Evolutionary conservation across 2,113 vertebrate species (phyloP).

Genomic region (Clarias magur): DNA sequence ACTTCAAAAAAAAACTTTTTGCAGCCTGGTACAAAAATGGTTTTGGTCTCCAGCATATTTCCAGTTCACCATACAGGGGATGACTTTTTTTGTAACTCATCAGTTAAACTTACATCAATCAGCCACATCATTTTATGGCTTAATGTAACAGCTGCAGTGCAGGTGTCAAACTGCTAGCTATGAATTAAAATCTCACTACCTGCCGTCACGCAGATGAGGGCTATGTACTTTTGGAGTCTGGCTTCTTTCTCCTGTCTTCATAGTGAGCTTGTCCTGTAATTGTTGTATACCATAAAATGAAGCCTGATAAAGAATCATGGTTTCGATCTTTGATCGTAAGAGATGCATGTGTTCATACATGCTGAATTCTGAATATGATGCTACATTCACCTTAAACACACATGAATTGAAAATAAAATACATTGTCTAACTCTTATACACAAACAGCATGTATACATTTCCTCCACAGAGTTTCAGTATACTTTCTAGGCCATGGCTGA

Average conservation of each 20-base stretch:
- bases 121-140: no score
- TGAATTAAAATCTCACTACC: background rate
- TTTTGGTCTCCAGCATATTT: no score
- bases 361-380: constrained; percentile 17
- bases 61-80: no score
- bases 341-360: background rate
- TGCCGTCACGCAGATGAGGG: no score
- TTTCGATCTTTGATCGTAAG: background rate
- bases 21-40: no score
- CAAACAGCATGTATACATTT: background rate
- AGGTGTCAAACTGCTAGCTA: no score
- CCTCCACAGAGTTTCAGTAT: constrained; percentile 50
- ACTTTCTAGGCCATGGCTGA: constrained; percentile 67
- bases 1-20: no score
- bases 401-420: constrained; percentile 58
- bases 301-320: constrained; percentile 49
- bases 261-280: constrained; percentile 11
- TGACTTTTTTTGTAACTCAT: no score
- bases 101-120: no score
- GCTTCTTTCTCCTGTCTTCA: background rate
- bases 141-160: no score
- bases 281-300: background rate
- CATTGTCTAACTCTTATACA: constrained; percentile 48
- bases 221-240: background rate
- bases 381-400: constrained; percentile 48